phyloP scores from a whole-genome alignment of 2,888 invertebrate genomes.

The Netelia melanura region DNA sequence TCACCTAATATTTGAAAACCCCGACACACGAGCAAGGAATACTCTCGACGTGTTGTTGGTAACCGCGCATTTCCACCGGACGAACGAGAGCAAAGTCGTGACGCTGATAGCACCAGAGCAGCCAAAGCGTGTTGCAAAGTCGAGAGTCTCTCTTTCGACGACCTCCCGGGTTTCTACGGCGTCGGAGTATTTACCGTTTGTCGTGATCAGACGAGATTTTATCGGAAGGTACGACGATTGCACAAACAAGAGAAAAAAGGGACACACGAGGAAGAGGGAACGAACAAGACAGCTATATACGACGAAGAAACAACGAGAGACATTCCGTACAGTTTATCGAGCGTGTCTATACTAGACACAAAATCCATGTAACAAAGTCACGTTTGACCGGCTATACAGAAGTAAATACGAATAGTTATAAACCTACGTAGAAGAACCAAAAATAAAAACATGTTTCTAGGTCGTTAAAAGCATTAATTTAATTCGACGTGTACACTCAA shows the following conservation, averaged over 20 bases:
- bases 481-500: background rate
- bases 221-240: conserved; percentile 56
- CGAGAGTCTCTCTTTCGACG: conserved; percentile 22
- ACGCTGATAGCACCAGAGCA: conserved; percentile 44
- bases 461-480: background rate
- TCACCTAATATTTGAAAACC: background rate
- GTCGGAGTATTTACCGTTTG: conserved; percentile 59
- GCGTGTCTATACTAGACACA: conserved; percentile 41
- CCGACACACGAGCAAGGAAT: background rate
- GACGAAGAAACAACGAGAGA: conserved; percentile 30
- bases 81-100: conserved; percentile 63
- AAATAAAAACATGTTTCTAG: background rate
- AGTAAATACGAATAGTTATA: background rate
- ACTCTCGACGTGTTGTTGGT: background rate
- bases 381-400: conserved; percentile 37
- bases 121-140: conserved; percentile 46
- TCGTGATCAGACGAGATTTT: conserved; percentile 66
- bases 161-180: conserved; percentile 51
- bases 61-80: conserved; percentile 23
- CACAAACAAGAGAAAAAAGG: conserved; percentile 28
- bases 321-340: conserved; percentile 57
- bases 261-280: background rate
- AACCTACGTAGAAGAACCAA: background rate
- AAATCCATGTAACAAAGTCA: conserved; percentile 42
- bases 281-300: background rate